phyloP scores from a whole-genome alignment of 2,888 invertebrate species.

The Drosophila neotestacea region DNA sequence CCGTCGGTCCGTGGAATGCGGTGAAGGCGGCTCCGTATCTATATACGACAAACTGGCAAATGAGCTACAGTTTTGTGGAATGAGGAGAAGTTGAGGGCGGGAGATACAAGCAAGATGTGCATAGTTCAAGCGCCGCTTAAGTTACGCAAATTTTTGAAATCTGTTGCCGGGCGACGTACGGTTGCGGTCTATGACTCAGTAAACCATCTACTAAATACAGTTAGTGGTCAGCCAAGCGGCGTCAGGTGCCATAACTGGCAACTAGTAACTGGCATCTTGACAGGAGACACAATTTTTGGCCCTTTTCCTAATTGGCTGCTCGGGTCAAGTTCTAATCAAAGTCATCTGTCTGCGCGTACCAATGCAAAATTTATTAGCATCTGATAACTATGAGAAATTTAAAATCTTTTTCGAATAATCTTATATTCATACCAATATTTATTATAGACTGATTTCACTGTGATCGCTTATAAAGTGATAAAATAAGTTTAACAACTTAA shows the following conservation, averaged over 20 bases:
- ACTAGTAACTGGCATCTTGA: conserved; percentile 14
- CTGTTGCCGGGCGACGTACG: conserved; percentile 57
- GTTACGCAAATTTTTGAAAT: conserved; percentile 74
- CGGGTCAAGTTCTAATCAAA: conserved; percentile 14
- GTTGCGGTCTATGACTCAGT: conserved; percentile 51
- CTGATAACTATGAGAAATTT: neutral
- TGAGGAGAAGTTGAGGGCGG: neutral
- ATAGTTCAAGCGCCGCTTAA: conserved; percentile 55
- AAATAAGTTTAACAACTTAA: neutral
- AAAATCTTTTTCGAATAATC: too few relatives aligned
- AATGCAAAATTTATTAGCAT: neutral
- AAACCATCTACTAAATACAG: conserved; percentile 29
- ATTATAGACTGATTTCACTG: neutral
- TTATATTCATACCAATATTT: neutral
- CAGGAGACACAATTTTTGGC: conserved; percentile 32
- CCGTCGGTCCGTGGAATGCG: conserved; percentile 65
- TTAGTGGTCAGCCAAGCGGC: conserved; percentile 45
- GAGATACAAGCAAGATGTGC: conserved; percentile 14
- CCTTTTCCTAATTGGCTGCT: conserved; percentile 36
- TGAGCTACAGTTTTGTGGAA: conserved; percentile 43
- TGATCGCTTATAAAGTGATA: conserved; percentile 5
- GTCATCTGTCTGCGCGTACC: neutral
- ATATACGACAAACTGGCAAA: conserved; percentile 51
- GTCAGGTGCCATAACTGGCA: conserved; percentile 35
- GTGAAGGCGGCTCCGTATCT: conserved; percentile 61